Percentiles rank a stretch among this genome's conserved stretches.
phyloP scores from a whole-genome alignment of 2,113 vertebrate species.

The Chloropsis hardwickii region DNA sequence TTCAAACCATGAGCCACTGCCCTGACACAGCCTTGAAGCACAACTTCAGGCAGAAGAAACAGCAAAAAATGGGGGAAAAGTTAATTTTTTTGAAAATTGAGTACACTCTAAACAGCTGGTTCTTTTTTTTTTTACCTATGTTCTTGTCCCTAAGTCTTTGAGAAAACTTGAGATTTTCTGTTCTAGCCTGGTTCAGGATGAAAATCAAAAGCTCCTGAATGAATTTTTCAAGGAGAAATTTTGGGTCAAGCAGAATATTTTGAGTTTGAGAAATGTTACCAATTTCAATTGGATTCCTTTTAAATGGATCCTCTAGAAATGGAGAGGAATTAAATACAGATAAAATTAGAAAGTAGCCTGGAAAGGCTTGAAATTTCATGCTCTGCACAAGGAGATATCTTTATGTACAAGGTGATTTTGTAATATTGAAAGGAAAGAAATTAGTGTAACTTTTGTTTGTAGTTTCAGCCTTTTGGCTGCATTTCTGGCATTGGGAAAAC shows the following conservation, averaged over 20 bases:
- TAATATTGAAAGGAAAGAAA: background rate
- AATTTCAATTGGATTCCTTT: background rate
- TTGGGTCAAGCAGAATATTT: background rate
- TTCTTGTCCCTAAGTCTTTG: background rate
- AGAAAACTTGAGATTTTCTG: background rate
- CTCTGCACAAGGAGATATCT: background rate
- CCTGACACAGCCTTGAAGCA: background rate
- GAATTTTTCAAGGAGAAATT: background rate
- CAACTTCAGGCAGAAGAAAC: background rate
- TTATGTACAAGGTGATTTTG: background rate
- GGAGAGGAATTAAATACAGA: background rate
- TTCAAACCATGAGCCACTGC: background rate
- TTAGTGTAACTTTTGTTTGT: background rate
- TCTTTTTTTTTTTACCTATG: background rate
- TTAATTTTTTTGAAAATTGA: background rate
- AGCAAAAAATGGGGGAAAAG: fast-evolving
- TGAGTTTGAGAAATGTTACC: background rate
- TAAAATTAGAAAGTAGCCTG: background rate
- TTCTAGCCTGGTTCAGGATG: background rate
- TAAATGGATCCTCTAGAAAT: background rate
- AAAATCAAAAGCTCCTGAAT: background rate
- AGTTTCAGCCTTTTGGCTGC: background rate
- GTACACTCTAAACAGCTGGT: background rate
- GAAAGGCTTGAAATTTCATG: background rate
- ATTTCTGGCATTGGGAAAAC: background rate